These are phyloP conservation scores for Pipistrellus kuhlii DNA, from an alignment of 2,797 vertebrate genomes.

Conservation along the genomic window DNA sequence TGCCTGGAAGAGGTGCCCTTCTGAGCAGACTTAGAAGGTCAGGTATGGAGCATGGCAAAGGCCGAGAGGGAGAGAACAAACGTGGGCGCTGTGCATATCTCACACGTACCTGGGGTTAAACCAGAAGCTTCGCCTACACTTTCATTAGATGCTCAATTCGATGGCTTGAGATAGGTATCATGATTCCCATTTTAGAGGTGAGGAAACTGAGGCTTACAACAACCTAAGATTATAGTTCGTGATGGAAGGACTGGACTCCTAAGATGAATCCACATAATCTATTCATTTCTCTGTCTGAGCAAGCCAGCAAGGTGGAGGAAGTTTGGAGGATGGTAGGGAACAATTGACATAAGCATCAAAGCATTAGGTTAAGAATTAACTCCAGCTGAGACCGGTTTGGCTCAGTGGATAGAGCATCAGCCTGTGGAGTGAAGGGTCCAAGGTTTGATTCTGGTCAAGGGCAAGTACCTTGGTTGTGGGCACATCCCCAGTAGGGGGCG, in stretches of 20 bases:
- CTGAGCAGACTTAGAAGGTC: too few relatives aligned
- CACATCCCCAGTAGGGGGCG: too few relatives aligned
- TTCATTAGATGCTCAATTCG: neutral
- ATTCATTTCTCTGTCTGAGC: fast-evolving
- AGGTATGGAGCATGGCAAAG: fast-evolving
- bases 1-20: neutral
- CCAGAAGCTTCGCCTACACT: neutral
- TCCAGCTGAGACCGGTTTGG: neutral
- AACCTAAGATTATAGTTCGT: neutral
- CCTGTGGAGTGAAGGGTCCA: too few relatives aligned
- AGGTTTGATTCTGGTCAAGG: too few relatives aligned
- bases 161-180: neutral
- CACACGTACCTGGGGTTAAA: fast-evolving
- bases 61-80: neutral
- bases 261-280: neutral
- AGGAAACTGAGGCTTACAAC: neutral
- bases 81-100: fast-evolving
- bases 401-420: too few relatives aligned
- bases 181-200: neutral
- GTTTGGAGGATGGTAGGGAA: neutral
- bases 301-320: neutral
- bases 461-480: too few relatives aligned
- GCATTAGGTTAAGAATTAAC: neutral
- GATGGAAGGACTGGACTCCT: neutral
- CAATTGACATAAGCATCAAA: neutral